These are phyloP conservation scores for Drosophila testacea DNA, from an alignment of 2,888 invertebrate species.

Conservation along the genomic window DNA sequence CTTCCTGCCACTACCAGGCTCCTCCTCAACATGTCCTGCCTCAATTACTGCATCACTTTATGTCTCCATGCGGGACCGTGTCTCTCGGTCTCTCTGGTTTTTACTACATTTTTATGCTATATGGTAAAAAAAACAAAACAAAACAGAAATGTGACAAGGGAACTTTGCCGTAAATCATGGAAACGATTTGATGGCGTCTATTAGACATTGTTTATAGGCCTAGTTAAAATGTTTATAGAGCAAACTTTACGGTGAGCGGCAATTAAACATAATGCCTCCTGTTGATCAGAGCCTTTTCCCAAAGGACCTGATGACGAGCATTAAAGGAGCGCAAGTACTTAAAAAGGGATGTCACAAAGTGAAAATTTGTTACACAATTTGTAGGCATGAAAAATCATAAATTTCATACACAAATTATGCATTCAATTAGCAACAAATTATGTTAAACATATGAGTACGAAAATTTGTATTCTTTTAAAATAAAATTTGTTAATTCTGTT, in stretches of 20 bases:
- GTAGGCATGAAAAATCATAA: slow-evolving; percentile 13
- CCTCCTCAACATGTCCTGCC: slow-evolving; percentile 34
- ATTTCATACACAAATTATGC: slow-evolving; percentile 15
- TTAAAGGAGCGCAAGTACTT: slow-evolving; percentile 7
- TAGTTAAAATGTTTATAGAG: slow-evolving; percentile 73
- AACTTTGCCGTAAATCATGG: slow-evolving; percentile 61
- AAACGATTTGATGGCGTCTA: slow-evolving; percentile 70
- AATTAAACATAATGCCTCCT: slow-evolving; percentile 63
- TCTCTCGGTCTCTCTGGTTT: slow-evolving; percentile 29
- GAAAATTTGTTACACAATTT: slow-evolving; percentile 25
- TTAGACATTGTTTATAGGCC: slow-evolving; percentile 66
- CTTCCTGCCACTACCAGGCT: slow-evolving; percentile 14
- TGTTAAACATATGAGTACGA: not conserved
- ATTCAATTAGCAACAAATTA: slow-evolving; percentile 8
- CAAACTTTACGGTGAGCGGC: slow-evolving; percentile 66
- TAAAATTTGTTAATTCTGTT: not conserved
- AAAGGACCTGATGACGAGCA: slow-evolving; percentile 10
- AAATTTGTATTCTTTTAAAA: not conserved
- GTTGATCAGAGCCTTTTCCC: slow-evolving; percentile 37
- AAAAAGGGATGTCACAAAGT: slow-evolving; percentile 11
- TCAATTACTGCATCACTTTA: slow-evolving; percentile 72
- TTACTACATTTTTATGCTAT: slow-evolving; percentile 68
- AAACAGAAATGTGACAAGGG: not conserved
- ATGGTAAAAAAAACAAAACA: slow-evolving; percentile 42
- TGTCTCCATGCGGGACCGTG: slow-evolving; percentile 52